phyloP scores from a whole-genome alignment of 2,113 vertebrate genomes.

The Phalacrocorax carbo region DNA sequence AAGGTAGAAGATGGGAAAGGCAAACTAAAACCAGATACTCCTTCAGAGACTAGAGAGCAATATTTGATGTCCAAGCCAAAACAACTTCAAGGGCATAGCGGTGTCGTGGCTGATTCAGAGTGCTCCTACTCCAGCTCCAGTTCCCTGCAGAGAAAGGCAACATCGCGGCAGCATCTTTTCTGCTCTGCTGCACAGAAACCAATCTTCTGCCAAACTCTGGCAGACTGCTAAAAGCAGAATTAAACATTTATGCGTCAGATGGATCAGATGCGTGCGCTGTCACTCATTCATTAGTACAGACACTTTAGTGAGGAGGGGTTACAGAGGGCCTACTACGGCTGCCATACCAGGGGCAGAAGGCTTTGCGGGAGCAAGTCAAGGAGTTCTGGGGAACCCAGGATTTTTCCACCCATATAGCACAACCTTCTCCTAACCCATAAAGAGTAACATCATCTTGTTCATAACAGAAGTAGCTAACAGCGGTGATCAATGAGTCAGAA shows the following conservation, averaged over 20 bases:
- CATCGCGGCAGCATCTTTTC: neutral
- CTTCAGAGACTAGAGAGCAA: neutral
- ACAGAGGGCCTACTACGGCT: neutral
- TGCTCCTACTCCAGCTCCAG: neutral
- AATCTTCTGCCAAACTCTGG: neutral
- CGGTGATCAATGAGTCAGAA: neutral
- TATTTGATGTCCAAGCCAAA: neutral
- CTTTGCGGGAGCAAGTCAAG: neutral
- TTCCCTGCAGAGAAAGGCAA: neutral
- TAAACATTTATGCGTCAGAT: neutral
- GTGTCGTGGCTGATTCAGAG: neutral
- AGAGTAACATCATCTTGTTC: neutral
- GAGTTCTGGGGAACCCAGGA: neutral
- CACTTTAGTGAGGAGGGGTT: neutral
- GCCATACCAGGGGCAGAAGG: neutral
- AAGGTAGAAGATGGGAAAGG: neutral
- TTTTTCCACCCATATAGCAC: neutral
- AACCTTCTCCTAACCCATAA: neutral
- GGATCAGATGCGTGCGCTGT: neutral
- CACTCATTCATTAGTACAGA: neutral
- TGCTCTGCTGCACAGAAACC: neutral
- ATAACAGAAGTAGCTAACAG: neutral
- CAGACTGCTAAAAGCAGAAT: slow-evolving; percentile 16
- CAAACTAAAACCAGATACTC: slow-evolving; percentile 19
- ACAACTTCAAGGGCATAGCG: neutral